A percentile compares a stretch with the other conserved stretches of the same genome.
Conservation (phyloP, 2,797 vertebrate species). For the Sebastes kiyomatsui region DNA sequence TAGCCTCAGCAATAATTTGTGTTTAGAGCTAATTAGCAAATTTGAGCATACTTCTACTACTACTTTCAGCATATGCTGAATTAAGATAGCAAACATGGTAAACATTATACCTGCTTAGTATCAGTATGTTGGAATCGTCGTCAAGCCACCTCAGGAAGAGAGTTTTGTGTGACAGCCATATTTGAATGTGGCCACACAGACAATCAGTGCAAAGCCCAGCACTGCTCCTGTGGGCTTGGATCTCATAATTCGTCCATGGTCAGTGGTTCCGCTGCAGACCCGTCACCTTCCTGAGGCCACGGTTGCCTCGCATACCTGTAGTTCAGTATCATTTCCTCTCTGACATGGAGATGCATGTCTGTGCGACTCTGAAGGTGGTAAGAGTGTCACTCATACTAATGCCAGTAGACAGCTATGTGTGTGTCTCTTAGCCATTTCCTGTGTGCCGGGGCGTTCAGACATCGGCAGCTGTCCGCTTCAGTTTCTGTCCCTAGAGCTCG, state of each 20-base stretch:
- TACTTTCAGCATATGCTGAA: not conserved
- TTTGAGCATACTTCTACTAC: not conserved
- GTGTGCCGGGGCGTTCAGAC: slow-evolving; percentile 65
- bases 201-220: not conserved
- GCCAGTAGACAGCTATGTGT: slow-evolving; percentile 68
- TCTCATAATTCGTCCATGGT: not conserved
- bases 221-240: not conserved
- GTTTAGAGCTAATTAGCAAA: not conserved
- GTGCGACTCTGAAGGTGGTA: slow-evolving; percentile 55
- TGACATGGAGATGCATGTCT: slow-evolving; percentile 55
- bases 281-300: slow-evolving; percentile 2
- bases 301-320: slow-evolving; percentile 26
- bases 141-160: not conserved
- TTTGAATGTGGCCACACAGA: not conserved
- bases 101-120: not conserved
- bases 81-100: not conserved
- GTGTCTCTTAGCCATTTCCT: slow-evolving; percentile 76
- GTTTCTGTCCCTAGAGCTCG: slow-evolving; percentile 67
- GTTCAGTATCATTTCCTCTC: slow-evolving; percentile 61
- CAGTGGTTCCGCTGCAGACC: not conserved
- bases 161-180: not conserved
- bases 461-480: slow-evolving; percentile 78
- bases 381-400: slow-evolving; percentile 78
- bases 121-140: not conserved
- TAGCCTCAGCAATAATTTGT: not conserved